These are phyloP conservation scores for Andrena fulva DNA, from an alignment of 2,888 invertebrate species.

Conservation along the genomic window DNA sequence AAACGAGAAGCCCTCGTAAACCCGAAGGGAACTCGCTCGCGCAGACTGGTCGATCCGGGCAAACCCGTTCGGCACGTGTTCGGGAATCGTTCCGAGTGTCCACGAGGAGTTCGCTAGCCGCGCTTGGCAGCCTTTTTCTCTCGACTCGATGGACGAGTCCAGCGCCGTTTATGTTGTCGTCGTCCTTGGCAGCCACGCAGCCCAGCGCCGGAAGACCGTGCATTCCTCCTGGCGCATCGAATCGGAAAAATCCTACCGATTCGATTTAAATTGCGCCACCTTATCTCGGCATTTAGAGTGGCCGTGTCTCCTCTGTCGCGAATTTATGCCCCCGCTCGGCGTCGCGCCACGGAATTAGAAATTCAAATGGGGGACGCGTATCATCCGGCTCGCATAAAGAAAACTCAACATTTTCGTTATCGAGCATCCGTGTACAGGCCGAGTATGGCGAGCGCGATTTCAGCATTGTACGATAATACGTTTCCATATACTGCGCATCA, in stretches of 20 bases:
- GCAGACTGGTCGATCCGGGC: slow-evolving; percentile 62
- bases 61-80: slow-evolving; percentile 73
- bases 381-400: slow-evolving; percentile 21
- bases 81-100: slow-evolving; percentile 66
- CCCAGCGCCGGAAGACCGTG: slow-evolving; percentile 63
- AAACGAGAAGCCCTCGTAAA: slow-evolving; percentile 50
- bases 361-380: slow-evolving; percentile 46
- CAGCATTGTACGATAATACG: slow-evolving; percentile 50
- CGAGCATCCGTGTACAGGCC: slow-evolving; percentile 14
- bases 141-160: slow-evolving; percentile 68
- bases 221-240: slow-evolving; percentile 42
- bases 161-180: slow-evolving; percentile 76
- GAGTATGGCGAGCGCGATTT: slow-evolving; percentile 36
- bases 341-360: slow-evolving; percentile 38
- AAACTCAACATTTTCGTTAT: slow-evolving; percentile 32
- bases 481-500: slow-evolving; percentile 45
- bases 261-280: slow-evolving; percentile 56
- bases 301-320: slow-evolving; percentile 18
- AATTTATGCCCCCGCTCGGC: slow-evolving; percentile 38
- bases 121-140: slow-evolving; percentile 59
- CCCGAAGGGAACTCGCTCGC: slow-evolving; percentile 42
- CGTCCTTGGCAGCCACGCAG: slow-evolving; percentile 75
- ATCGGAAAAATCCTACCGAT: slow-evolving; percentile 48
- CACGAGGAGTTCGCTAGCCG: slow-evolving; percentile 57
- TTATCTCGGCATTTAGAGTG: slow-evolving; percentile 60